Evolutionary conservation across 2,797 vertebrate genomes (phyloP).

Genomic region (Phataginus tetradactyla): DNA sequence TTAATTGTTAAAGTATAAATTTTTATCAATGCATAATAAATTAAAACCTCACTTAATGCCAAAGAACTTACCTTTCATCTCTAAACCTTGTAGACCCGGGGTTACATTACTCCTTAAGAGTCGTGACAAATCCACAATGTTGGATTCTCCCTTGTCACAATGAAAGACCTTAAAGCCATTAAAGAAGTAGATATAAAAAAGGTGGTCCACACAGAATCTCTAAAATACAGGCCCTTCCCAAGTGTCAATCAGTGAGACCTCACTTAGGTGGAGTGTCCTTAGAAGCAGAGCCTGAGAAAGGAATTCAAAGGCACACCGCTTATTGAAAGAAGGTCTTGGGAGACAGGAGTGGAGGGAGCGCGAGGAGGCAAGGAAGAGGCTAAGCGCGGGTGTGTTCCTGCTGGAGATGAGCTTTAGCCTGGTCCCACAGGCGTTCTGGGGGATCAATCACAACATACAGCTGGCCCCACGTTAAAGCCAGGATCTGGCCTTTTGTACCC

Average conservation of each 20-base stretch:
- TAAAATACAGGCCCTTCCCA: not conserved
- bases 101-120: not conserved
- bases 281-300: not conserved
- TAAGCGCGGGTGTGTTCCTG: not conserved
- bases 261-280: not conserved
- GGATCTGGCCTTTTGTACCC: not conserved
- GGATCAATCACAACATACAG: not conserved
- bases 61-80: not conserved
- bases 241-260: not conserved
- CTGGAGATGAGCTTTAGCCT: not conserved
- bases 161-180: not conserved
- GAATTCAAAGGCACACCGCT: not conserved
- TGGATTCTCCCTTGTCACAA: not conserved
- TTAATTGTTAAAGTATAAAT: not conserved
- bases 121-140: not conserved
- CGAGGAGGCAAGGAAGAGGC: too few relatives aligned
- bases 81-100: rapidly evolving
- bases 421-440: not conserved
- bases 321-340: not conserved
- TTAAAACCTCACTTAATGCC: not conserved
- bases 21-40: not conserved
- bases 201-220: not conserved
- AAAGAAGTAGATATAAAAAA: not conserved
- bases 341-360: not conserved
- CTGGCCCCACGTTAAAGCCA: not conserved